These are phyloP conservation scores for Dolichomitus sp. DNA, from an alignment of 2,888 invertebrate species.

Conservation along the genomic window DNA sequence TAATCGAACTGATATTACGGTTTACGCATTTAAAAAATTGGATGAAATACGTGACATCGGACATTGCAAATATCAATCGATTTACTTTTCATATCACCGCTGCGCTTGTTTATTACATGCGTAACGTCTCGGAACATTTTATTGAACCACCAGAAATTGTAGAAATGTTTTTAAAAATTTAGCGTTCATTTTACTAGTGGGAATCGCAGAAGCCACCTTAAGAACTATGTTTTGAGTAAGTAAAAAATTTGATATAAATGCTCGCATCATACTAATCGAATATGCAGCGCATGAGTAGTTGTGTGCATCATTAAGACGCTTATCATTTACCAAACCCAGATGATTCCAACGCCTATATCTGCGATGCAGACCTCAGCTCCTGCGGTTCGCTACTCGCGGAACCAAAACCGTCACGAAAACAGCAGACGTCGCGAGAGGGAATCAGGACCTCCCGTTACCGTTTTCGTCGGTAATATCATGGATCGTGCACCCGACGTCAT, in stretches of 20 bases:
- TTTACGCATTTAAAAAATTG: no score
- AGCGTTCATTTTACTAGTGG: no score
- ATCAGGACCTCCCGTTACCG: slow-evolving; percentile 96
- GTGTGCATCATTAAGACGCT: slow-evolving; percentile 19
- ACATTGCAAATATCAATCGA: no score
- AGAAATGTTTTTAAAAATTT: no score
- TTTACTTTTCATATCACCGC: no score
- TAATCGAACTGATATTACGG: no score
- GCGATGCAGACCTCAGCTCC: slow-evolving; percentile 85
- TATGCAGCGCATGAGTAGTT: neutral
- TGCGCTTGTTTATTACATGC: no score
- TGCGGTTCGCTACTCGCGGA: slow-evolving; percentile 82
- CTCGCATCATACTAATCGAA: neutral
- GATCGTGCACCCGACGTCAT: slow-evolving; percentile 98
- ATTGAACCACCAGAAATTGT: no score
- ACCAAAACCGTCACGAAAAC: slow-evolving; percentile 83
- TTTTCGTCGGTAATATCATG: slow-evolving; percentile 99
- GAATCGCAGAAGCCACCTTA: no score
- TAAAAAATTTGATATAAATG: neutral
- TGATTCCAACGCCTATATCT: slow-evolving; percentile 86
- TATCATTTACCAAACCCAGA: slow-evolving; percentile 81
- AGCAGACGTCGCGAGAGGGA: slow-evolving; percentile 83
- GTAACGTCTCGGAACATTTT: no score
- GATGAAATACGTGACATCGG: no score
- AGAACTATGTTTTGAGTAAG: neutral